Base-by-base conservation (phyloP, 2,888 invertebrate species). In the Ochropleura leucogaster region DNA sequence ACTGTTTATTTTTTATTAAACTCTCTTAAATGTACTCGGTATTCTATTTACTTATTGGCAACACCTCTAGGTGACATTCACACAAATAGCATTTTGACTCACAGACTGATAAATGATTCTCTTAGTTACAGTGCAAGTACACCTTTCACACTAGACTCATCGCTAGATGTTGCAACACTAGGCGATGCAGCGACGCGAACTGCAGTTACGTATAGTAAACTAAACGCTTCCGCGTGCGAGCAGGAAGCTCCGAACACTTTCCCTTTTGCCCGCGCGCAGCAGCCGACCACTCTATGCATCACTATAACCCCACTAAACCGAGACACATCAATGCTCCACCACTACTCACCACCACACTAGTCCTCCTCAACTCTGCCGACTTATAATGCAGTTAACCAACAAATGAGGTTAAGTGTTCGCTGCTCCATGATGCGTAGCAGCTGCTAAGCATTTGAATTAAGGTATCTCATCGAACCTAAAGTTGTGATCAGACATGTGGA, bases 231-330 rank as follows among this genome's bases (percentile, higher is more conserved):
- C 96, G 96, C 93, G 94, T 94, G 93, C 92, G 89, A 96, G 94
- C 96, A 96, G 96, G 96, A 96, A 96, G 93, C 93, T 80, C 89
- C 90, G 89, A 90, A 89, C 94, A 96, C 96, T 96, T 96, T 96
- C 96, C 95, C 96, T 96, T 96, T 96, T 95, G 94, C 95, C 95
- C 90, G 93, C 89, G 94, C 95, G 94, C 96, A 95, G 95, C 95
- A 95, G 95, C 95, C 95, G 91, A 92, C 90, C 90, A 90, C 92
- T 89, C 91, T 92, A 93, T 94, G 93, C 94, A 94, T 92, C 92
- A 92, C 84, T 93, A 93, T 93, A 92, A 95, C 87, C 92, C 93
- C 80, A 87, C 93, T 88, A 86, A 90, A 88, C 84, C 68, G 68
- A 90, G 76, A 82, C 72, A 79, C 83, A 85, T 84, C 87, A 81